Percentiles rank a stretch among this genome's conserved stretches.
Evolutionary conservation across 1,140 invertebrate genomes (phyloP).

Genomic region (Augochlora pura): DNA sequence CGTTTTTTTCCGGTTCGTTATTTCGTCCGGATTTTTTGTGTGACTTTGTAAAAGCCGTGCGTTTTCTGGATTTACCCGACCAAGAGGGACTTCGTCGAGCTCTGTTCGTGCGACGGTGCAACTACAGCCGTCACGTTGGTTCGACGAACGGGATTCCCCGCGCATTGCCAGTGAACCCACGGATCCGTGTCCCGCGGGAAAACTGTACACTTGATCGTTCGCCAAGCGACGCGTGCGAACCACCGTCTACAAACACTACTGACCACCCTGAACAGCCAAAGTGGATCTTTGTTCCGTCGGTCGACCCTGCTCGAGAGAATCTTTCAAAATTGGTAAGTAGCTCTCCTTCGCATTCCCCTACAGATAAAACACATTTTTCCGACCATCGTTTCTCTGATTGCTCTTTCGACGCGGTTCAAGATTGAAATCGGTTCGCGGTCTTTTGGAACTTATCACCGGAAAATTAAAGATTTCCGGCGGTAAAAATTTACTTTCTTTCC

Average conservation of each 20-base stretch:
- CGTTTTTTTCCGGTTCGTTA: no score
- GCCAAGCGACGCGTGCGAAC: constrained; percentile 15
- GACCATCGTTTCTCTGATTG: no score
- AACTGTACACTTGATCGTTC: constrained; percentile 21
- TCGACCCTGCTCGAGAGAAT: constrained; percentile 65
- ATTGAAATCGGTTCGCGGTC: no score
- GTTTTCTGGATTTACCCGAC: constrained; percentile 30
- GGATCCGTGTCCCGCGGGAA: constrained; percentile 25
- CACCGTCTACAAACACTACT: constrained; percentile 1
- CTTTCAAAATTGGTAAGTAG: constrained; percentile 78
- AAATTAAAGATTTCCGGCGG: no score
- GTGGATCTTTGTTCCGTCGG: constrained; percentile 72
- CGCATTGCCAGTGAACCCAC: constrained; percentile 43
- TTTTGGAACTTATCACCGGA: no score
- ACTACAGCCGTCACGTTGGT: constrained; percentile 33
- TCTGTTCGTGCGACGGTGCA: constrained; percentile 28
- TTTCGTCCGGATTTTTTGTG: not conserved
- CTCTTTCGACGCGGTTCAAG: no score
- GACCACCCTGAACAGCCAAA: constrained; percentile 45
- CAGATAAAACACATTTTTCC: no score
- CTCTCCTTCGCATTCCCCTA: no score
- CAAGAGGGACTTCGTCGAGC: constrained; percentile 26
- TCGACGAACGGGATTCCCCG: constrained; percentile 54
- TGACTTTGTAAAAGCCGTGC: not conserved
- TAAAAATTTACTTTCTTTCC: no score